A percentile compares a stretch with the other conserved stretches of the same genome.
phyloP scores from a whole-genome alignment of 2,888 invertebrate genomes.

The Parapristionchus giblindavisi region DNA sequence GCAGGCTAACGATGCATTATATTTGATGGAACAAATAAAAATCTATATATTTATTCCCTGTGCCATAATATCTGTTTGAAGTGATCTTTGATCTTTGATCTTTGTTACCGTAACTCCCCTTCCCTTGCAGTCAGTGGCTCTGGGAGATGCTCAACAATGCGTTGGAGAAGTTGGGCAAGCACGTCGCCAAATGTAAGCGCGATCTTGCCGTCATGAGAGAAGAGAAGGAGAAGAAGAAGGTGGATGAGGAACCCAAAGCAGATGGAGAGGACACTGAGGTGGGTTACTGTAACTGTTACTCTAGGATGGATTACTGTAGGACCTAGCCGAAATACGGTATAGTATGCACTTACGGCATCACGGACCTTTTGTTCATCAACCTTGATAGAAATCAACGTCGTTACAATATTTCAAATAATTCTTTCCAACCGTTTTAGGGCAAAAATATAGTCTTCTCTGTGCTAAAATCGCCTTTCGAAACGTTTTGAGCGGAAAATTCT shows the following conservation, averaged over 20 bases:
- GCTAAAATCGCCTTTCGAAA: no score
- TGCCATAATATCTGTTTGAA: no score
- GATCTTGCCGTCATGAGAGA: slow-evolving; percentile 42
- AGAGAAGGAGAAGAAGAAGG: slow-evolving; percentile 31
- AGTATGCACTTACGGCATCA: background rate
- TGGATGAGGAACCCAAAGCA: slow-evolving; percentile 43
- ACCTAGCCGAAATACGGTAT: no score
- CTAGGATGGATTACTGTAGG: background rate
- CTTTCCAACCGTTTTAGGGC: no score
- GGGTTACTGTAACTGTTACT: background rate
- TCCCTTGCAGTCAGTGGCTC: slow-evolving; percentile 80
- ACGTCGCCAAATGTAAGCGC: slow-evolving; percentile 47
- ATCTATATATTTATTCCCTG: no score
- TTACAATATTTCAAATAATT: no score
- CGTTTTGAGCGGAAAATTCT: no score
- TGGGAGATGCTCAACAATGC: slow-evolving; percentile 97
- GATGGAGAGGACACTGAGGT: slow-evolving; percentile 39
- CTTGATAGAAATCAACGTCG: no score
- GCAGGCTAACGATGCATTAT: no score
- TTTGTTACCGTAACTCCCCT: background rate
- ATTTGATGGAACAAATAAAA: no score
- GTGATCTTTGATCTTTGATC: slow-evolving; percentile 5
- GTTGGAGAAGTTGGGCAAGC: slow-evolving; percentile 88
- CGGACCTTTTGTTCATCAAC: no score
- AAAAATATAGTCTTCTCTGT: no score